These are phyloP conservation scores for Vicugna pacos DNA, from an alignment of 2,113 vertebrate species.

Conservation along the genomic window DNA sequence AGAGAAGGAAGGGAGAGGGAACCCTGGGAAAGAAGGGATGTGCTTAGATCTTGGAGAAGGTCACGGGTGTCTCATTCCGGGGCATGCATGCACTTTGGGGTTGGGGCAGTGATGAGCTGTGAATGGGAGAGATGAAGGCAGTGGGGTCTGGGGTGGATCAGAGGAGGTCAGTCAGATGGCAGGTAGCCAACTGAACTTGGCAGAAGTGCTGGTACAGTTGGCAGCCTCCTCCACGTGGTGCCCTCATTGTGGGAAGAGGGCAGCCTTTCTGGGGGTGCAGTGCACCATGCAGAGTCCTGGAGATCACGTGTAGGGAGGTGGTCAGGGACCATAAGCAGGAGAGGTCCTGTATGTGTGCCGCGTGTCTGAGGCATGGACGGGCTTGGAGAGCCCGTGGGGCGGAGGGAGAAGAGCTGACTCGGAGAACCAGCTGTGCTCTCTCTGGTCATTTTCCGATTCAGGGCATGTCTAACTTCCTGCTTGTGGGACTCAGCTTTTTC, in stretches of 20 bases:
- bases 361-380: neutral
- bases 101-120: no score
- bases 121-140: neutral
- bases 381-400: neutral
- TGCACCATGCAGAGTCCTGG: neutral
- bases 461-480: neutral
- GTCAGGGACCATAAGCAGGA: rapidly evolving
- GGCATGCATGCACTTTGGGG: rapidly evolving
- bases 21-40: neutral
- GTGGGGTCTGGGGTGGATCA: rapidly evolving
- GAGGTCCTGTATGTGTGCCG: rapidly evolving
- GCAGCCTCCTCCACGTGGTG: rapidly evolving
- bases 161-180: neutral
- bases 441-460: neutral
- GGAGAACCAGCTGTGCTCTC: neutral
- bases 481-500: neutral
- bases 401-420: neutral
- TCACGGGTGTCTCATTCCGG: neutral
- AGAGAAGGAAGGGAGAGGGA: neutral
- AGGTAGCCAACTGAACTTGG: rapidly evolving
- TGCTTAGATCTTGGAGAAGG: neutral
- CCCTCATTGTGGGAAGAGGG: neutral
- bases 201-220: no score
- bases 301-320: rapidly evolving
- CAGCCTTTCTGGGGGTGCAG: neutral